Percentiles rank a stretch among this genome's conserved stretches.
Conservation (phyloP, 2,888 invertebrate genomes). For the Encarsia formosa region DNA sequence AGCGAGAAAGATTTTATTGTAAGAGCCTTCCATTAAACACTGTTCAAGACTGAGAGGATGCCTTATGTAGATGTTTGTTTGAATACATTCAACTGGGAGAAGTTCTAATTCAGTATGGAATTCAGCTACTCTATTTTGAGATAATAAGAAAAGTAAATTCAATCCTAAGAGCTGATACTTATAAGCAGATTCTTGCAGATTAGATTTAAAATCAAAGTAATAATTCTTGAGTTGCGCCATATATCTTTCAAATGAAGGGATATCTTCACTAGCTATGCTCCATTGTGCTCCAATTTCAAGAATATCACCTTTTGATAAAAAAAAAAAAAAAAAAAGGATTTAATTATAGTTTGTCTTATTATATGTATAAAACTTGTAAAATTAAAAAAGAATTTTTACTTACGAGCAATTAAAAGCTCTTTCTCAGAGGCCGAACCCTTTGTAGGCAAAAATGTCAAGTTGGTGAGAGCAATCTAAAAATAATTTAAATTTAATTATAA, state of each 20-base stretch:
- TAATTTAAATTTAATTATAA: conserved; percentile 22
- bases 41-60: conserved; percentile 96
- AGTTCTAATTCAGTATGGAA: conserved; percentile 97
- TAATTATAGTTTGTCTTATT: neutral
- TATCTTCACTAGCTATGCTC: conserved; percentile 88
- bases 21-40: conserved; percentile 98
- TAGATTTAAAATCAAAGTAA: conserved; percentile 83
- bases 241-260: conserved; percentile 92
- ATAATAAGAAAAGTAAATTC: conserved; percentile 87
- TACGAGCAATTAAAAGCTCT: conserved; percentile 78
- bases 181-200: conserved; percentile 85
- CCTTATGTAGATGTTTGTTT: conserved; percentile 88
- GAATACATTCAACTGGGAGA: conserved; percentile 84
- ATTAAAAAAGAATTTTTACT: conserved; percentile 38
- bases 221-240: conserved; percentile 97
- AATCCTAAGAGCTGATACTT: conserved; percentile 93
- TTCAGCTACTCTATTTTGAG: conserved; percentile 95
- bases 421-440: conserved; percentile 72
- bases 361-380: neutral
- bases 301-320: conserved; percentile 62
- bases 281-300: conserved; percentile 95
- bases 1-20: conserved; percentile 81
- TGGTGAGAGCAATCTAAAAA: conserved; percentile 73
- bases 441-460: conserved; percentile 81
- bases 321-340: too few relatives aligned